Conservation (phyloP, 2,797 vertebrate genomes). For the Cyclopterus lumpus region DNA sequence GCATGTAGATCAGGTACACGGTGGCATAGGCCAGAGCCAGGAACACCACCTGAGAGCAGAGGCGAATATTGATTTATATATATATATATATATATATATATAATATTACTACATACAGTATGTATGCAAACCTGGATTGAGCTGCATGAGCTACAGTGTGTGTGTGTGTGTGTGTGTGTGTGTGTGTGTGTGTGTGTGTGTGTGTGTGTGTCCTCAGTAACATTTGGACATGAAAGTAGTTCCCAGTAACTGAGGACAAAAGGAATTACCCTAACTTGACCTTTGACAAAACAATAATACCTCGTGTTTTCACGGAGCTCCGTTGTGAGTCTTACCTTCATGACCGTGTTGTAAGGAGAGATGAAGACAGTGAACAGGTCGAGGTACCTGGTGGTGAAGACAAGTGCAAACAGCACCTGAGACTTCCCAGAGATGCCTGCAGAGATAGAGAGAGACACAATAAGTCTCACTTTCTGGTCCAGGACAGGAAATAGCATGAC, state of each 20-base stretch:
- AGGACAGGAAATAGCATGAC: neutral
- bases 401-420: constrained; percentile 93
- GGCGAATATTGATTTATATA: neutral
- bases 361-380: constrained; percentile 92
- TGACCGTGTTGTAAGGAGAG: constrained; percentile 93
- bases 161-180: neutral
- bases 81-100: no score
- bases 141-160: no score
- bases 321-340: constrained; percentile 87
- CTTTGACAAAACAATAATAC: neutral
- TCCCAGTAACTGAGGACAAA: neutral
- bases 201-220: no score
- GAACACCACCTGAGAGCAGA: constrained; percentile 89
- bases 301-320: neutral
- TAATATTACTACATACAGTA: neutral
- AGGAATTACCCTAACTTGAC: neutral
- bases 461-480: neutral
- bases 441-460: neutral
- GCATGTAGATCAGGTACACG: constrained; percentile 92
- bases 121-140: neutral
- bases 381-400: constrained; percentile 96
- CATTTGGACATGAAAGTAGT: no score
- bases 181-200: no score
- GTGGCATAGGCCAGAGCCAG: constrained; percentile 91
- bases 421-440: constrained; percentile 97